These are phyloP conservation scores for Macrosoma leucophasiata DNA, from an alignment of 2,888 invertebrate species.

Conservation along the genomic window DNA sequence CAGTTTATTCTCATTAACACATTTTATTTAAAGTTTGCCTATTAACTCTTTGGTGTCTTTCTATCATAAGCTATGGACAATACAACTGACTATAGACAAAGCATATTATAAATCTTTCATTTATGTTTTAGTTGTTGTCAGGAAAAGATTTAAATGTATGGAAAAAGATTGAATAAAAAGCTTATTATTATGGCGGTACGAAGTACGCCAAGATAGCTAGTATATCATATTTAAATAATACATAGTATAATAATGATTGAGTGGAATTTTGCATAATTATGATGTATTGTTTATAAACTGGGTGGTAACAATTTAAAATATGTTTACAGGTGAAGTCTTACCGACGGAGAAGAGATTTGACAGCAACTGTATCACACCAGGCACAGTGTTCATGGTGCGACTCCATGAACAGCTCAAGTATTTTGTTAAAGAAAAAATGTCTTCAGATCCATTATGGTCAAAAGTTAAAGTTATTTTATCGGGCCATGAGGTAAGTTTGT, in stretches of 20 bases:
- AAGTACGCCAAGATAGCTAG: no score
- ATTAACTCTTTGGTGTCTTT: neutral
- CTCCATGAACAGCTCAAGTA: constrained; percentile 90
- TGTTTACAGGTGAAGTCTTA: constrained; percentile 77
- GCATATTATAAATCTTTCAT: no score
- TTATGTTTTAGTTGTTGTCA: no score
- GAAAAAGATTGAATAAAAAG: no score
- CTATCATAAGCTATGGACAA: no score
- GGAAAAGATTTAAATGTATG: no score
- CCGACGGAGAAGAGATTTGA: constrained; percentile 92
- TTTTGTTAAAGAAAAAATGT: constrained; percentile 90
- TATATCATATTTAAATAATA: neutral
- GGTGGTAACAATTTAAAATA: neutral
- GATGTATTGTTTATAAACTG: neutral
- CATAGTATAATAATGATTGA: neutral
- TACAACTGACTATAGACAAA: no score
- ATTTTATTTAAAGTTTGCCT: neutral
- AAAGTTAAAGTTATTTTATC: constrained; percentile 90
- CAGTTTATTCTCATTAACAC: neutral
- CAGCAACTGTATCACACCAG: constrained; percentile 98
- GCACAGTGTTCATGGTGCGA: constrained; percentile 94
- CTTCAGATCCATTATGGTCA: constrained; percentile 91
- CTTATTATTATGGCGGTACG: no score
- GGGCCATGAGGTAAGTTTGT: constrained; percentile 87
- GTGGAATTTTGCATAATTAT: neutral